A percentile compares a stretch with the other conserved stretches of the same genome.
Conservation (phyloP, 2,113 vertebrate genomes). For the Pionites leucogaster region DNA sequence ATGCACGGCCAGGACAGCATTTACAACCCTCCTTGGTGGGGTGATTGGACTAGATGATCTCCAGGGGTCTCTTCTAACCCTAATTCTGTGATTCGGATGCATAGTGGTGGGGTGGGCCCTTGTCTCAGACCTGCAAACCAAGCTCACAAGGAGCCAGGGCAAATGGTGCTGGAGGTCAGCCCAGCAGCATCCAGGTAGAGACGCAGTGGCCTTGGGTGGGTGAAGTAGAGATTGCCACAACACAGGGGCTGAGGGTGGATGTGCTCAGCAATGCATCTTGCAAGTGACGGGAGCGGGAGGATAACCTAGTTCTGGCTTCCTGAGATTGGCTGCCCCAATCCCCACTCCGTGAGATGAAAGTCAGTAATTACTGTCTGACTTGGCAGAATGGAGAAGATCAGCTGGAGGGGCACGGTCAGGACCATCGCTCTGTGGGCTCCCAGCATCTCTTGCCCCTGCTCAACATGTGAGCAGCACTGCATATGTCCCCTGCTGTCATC, state of each 20-base stretch:
- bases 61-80: not conserved
- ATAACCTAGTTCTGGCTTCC: not conserved
- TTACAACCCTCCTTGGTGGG: not conserved
- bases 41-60: not conserved
- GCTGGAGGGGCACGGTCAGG: rapidly evolving
- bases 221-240: rapidly evolving
- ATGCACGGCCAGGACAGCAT: rapidly evolving
- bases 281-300: rapidly evolving
- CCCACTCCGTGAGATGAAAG: not conserved
- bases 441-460: not conserved
- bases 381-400: not conserved
- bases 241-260: not conserved
- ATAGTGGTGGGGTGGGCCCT: rapidly evolving
- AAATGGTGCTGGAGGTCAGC: rapidly evolving
- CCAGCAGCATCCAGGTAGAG: not conserved
- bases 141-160: not conserved
- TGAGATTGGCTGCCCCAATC: not conserved
- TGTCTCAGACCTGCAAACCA: not conserved
- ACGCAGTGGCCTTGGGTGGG: rapidly evolving
- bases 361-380: not conserved
- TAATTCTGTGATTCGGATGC: not conserved
- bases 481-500: rapidly evolving
- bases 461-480: rapidly evolving
- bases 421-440: rapidly evolving
- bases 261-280: not conserved